A percentile compares a stretch with the other conserved stretches of the same genome.
phyloP scores from a whole-genome alignment of 1,140 invertebrate genomes.

The Drepana arcuata region DNA sequence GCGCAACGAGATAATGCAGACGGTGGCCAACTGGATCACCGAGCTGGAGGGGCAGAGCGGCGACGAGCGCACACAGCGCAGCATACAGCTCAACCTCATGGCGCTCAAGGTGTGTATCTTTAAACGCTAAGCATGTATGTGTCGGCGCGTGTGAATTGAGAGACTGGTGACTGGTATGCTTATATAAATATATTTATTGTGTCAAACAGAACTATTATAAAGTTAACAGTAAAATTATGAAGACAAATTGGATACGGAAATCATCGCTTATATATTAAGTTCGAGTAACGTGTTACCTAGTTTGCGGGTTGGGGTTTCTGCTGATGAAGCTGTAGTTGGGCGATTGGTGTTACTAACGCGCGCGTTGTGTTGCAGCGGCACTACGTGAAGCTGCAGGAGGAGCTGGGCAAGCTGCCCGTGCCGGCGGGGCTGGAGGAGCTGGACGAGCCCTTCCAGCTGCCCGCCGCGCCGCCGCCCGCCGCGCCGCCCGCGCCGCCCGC shows the following conservation, averaged over 20 bases:
- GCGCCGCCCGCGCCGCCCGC: conserved; percentile 18
- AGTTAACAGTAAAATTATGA: too few relatives aligned
- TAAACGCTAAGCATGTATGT: too few relatives aligned
- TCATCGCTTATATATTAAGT: too few relatives aligned
- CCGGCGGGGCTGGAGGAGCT: conserved; percentile 81
- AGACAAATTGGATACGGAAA: too few relatives aligned
- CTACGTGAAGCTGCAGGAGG: conserved; percentile 84
- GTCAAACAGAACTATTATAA: too few relatives aligned
- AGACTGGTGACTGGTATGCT: too few relatives aligned
- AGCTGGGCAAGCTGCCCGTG: conserved; percentile 83
- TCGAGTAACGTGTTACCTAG: background rate
- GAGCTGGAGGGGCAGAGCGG: conserved; percentile 84
- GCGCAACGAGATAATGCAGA: conserved; percentile 89
- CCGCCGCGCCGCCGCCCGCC: conserved; percentile 41
- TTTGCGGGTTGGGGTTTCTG: background rate
- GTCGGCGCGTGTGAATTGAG: too few relatives aligned
- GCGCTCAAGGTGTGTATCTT: conserved; percentile 86
- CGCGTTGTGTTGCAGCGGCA: conserved; percentile 75
- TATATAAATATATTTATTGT: too few relatives aligned
- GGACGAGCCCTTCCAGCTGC: conserved; percentile 74
- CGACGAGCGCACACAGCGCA: conserved; percentile 81
- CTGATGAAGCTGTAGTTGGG: too few relatives aligned
- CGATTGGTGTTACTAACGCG: background rate
- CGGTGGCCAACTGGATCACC: conserved; percentile 91
- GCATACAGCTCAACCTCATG: conserved; percentile 82